phyloP scores from a whole-genome alignment of 2,797 vertebrate species.

The Vespertilio murinus region DNA sequence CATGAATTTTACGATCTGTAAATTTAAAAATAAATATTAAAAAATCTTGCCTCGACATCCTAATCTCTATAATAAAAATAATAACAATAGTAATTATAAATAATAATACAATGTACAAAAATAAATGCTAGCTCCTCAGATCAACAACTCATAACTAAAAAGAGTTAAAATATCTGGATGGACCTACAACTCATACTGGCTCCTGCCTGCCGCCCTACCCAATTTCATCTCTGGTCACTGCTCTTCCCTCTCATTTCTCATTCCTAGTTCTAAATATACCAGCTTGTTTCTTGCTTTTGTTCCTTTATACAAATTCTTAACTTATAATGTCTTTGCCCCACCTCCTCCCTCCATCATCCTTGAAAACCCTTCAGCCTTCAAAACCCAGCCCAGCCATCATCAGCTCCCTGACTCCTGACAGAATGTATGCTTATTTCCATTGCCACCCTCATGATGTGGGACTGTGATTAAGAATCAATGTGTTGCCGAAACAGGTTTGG shows the following conservation, averaged over 20 bases:
- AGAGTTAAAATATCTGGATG: background rate
- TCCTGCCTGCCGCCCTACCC: background rate
- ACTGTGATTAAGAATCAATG: background rate
- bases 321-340: background rate
- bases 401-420: background rate
- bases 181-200: accelerated
- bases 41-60: background rate
- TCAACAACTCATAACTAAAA: background rate
- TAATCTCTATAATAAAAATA: background rate
- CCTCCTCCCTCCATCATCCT: background rate
- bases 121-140: background rate
- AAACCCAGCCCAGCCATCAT: background rate
- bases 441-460: background rate
- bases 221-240: background rate
- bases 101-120: background rate
- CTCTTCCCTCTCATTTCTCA: background rate
- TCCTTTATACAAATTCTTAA: background rate
- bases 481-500: too few species aligned
- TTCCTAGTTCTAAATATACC: background rate
- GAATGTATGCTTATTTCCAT: background rate
- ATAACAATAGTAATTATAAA: background rate
- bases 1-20: background rate
- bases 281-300: background rate
- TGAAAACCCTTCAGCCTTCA: background rate
- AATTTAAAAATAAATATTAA: conserved; percentile 13